These are phyloP conservation scores for Atopsyche davidsoni DNA, from an alignment of 1,140 invertebrate species.

Conservation along the genomic window DNA sequence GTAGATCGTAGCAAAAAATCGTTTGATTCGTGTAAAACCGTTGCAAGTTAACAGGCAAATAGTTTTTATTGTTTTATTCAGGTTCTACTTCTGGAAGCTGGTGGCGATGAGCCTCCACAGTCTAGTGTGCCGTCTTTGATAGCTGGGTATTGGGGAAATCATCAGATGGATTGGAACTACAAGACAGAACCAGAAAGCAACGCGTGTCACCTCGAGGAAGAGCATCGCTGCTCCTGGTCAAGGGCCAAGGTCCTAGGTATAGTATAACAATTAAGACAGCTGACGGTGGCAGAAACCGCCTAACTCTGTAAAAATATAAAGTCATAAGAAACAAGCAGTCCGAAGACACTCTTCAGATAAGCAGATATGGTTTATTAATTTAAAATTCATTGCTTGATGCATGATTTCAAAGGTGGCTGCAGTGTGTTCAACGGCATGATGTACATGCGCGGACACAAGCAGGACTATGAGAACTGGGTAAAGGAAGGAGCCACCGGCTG, in stretches of 20 bases:
- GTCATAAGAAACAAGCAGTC: background rate
- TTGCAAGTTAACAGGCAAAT: no score
- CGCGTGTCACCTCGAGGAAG: slow-evolving; percentile 50
- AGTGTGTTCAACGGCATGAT: slow-evolving; percentile 75
- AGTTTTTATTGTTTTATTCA: slow-evolving; percentile 30
- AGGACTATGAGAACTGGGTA: slow-evolving; percentile 71
- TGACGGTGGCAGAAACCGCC: no score
- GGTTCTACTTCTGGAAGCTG: slow-evolving; percentile 59
- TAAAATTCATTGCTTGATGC: slow-evolving; percentile 8
- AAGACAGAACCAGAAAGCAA: slow-evolving; percentile 55
- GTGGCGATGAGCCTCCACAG: slow-evolving; percentile 51
- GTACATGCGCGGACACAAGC: slow-evolving; percentile 67
- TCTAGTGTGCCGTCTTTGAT: slow-evolving; percentile 52
- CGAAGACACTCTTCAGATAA: no score
- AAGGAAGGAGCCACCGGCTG: slow-evolving; percentile 78
- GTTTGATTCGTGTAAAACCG: no score
- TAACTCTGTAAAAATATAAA: background rate
- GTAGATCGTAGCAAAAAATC: no score
- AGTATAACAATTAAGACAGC: no score
- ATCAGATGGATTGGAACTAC: slow-evolving; percentile 60
- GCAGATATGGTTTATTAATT: background rate
- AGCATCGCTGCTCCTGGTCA: slow-evolving; percentile 48
- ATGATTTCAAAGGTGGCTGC: slow-evolving; percentile 53
- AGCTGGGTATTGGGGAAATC: slow-evolving; percentile 47
- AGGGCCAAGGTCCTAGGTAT: slow-evolving; percentile 57